These are phyloP conservation scores for Mionectes olivaceus DNA, from an alignment of 2,797 vertebrate genomes.

Conservation along the genomic window DNA sequence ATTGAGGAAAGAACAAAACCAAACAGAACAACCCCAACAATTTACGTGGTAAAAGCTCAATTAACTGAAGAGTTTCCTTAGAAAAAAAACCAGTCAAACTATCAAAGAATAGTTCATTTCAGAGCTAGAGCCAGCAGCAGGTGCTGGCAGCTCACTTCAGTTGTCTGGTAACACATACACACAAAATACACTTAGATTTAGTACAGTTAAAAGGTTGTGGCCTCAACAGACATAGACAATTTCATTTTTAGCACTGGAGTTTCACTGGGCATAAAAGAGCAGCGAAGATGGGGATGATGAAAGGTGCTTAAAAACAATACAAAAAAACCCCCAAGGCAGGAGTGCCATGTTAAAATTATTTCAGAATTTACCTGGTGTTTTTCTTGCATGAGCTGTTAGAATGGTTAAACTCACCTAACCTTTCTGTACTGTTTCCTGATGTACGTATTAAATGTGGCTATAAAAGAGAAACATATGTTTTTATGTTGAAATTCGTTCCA, in stretches of 20 bases:
- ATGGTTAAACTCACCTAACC: conserved; percentile 42
- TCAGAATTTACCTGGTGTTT: conserved; percentile 22
- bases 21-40: background rate
- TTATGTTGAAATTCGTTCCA: background rate
- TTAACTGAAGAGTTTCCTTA: background rate
- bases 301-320: conserved; percentile 10
- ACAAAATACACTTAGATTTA: background rate
- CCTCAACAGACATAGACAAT: background rate
- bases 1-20: background rate
- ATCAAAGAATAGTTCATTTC: background rate
- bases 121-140: background rate
- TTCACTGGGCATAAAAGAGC: background rate
- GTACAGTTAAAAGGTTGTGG: background rate
- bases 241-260: conserved; percentile 44
- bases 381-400: conserved; percentile 17
- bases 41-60: background rate
- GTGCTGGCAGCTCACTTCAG: background rate
- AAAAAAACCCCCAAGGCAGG: background rate
- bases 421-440: conserved; percentile 21
- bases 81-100: background rate
- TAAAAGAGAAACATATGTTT: conserved; percentile 21
- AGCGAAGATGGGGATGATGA: background rate
- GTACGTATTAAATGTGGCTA: background rate
- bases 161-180: background rate
- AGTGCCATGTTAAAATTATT: background rate